Base-by-base conservation (phyloP, 2,797 vertebrate genomes). In the Tragopan temminckii region DNA sequence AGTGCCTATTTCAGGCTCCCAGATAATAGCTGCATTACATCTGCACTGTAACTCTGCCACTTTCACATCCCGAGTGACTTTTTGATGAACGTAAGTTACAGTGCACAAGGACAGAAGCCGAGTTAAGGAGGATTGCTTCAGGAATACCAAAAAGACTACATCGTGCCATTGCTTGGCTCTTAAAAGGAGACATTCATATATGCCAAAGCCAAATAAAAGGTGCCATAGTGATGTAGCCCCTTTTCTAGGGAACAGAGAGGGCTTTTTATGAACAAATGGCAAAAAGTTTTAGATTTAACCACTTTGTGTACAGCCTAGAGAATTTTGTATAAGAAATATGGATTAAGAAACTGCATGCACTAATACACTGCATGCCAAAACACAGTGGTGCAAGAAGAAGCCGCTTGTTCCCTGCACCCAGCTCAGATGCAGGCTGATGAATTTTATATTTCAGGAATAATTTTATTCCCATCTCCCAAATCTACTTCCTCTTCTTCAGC, bases 271-370 rank as follows among this genome's bases (percentile, higher is more conserved):
- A 2, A 48, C n/a, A 31, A 71, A 70, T 69, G 57, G 42, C 6
- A 18, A 52, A 35, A 53, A 4, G 23, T 16, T 81, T 68, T 38
- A 36, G 48, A 78, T 78, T 66, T 72, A 69, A 80, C 21, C 9
- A 5, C 70, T 25, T 24, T 0, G 7, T 42, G 80, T 0, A 0
- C 5, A 36, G 25, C 58, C 75, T 66, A 53, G 38, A 74, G 46
- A 69, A 83, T 13, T 66, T 23, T 18, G 11, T 17, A 17, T 2
- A 16, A 29, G 14, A n/a, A 92, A 48, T 6, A 58, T 1, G 2
- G 24, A 45, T 40, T 64, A 62, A 25, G 45, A 21, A 69, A 62
- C 14, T 9, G 21, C n/a, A 43, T 7, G 19, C 24, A 66, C 2
- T 17, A 57, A 69, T 21, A 48, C 0, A 0, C 19, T 40, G 31